Evolutionary conservation across 2,797 vertebrate genomes (phyloP).

Genomic region (Pempheris klunzingeri): DNA sequence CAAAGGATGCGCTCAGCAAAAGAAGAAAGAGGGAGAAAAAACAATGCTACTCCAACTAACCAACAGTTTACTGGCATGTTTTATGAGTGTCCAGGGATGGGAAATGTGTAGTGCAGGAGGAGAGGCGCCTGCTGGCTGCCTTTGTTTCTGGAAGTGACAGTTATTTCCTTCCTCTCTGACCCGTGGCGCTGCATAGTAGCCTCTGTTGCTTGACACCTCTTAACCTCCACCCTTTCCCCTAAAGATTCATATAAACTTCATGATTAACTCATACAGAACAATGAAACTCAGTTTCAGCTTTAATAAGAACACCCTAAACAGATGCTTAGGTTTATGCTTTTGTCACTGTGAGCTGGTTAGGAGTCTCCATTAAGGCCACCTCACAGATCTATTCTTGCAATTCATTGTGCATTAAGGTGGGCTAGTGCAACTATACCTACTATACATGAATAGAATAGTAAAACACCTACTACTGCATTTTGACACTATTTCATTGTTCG

Average conservation of each 20-base stretch:
- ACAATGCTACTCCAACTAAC: constrained; percentile 3
- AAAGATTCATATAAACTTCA: constrained; percentile 20
- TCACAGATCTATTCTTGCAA: neutral
- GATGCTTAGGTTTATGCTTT: neutral
- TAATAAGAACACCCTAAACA: neutral
- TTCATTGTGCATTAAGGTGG: neutral
- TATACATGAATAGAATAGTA: too few species aligned
- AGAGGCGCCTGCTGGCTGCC: constrained; percentile 67
- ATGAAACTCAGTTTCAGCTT: neutral
- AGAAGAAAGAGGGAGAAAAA: neutral
- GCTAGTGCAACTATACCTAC: too few species aligned
- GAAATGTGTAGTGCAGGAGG: constrained; percentile 28
- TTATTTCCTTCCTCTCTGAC: constrained; percentile 73
- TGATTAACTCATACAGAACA: constrained; percentile 16
- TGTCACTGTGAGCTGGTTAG: neutral
- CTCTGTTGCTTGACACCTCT: constrained; percentile 47
- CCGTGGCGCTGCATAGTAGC: neutral
- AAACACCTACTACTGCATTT: neutral
- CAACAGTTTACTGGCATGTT: constrained; percentile 4
- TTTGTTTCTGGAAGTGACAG: constrained; percentile 49
- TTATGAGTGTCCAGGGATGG: constrained; percentile 25
- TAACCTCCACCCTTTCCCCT: constrained; percentile 9
- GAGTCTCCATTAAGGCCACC: neutral
- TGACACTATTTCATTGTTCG: too few species aligned
- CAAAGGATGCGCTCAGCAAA: constrained; percentile 35